Percentiles rank a stretch among this genome's conserved stretches.
These are phyloP conservation scores for Bursaphelenchus mucronatus DNA, from an alignment of 1,140 invertebrate species.

Conservation along the genomic window DNA sequence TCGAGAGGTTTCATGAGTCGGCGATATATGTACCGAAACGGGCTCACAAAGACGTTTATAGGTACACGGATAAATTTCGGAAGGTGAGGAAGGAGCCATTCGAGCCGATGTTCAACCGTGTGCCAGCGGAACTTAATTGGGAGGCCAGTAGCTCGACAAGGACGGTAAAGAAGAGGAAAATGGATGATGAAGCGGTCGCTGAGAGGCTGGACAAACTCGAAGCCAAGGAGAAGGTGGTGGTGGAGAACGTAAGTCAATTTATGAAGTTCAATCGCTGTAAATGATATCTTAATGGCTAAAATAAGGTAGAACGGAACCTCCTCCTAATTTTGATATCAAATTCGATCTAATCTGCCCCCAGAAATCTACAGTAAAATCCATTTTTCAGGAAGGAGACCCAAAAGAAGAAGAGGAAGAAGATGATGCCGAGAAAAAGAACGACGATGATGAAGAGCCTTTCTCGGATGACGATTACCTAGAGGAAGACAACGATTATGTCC, in stretches of 20 bases:
- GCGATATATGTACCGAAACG: constrained; percentile 15
- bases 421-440: constrained; percentile 12
- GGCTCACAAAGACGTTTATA: constrained; percentile 26
- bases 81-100: constrained; percentile 29
- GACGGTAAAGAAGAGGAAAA: constrained; percentile 8
- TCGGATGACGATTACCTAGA: constrained; percentile 57
- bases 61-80: constrained; percentile 23
- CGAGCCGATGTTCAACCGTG: constrained; percentile 21
- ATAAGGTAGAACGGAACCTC: constrained; percentile 8
- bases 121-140: constrained; percentile 25
- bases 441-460: constrained; percentile 21
- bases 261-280: background rate
- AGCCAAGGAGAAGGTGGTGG: constrained; percentile 57
- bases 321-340: background rate
- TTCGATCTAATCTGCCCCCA: constrained; percentile 22
- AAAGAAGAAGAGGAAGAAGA: constrained; percentile 40
- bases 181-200: constrained; percentile 54
- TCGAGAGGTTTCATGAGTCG: constrained; percentile 9
- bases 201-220: constrained; percentile 62
- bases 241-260: constrained; percentile 12
- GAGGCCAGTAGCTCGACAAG: too few relatives aligned
- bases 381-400: constrained; percentile 21
- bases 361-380: constrained; percentile 16
- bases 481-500: constrained; percentile 62
- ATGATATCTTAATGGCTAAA: background rate